phyloP scores from a whole-genome alignment of 2,888 invertebrate species.

The Tinea trinotella region DNA sequence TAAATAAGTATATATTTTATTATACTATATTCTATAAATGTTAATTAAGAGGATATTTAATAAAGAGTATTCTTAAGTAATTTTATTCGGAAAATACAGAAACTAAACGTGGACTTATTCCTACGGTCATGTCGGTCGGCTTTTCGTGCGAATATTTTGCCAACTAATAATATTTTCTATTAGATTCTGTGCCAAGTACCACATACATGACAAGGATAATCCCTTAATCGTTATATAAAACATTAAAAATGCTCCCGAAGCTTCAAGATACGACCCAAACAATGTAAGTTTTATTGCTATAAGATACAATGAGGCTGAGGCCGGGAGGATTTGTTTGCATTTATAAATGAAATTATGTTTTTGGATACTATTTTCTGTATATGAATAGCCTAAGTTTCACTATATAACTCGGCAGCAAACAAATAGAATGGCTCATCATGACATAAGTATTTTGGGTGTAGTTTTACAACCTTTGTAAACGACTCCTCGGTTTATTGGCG shows the following conservation, averaged over 20 bases:
- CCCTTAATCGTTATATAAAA: neutral
- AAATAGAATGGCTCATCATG: no score
- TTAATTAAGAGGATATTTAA: no score
- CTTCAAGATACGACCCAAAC: slow-evolving; percentile 60
- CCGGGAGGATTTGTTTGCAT: slow-evolving; percentile 1
- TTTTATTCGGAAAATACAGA: no score
- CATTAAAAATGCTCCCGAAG: slow-evolving; percentile 50
- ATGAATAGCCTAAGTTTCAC: neutral
- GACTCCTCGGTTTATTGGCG: no score
- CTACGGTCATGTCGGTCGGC: slow-evolving; percentile 40
- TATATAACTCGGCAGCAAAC: no score
- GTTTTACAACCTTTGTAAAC: no score
- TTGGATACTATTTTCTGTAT: neutral
- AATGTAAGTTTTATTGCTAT: slow-evolving; percentile 46
- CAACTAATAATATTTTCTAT: neutral
- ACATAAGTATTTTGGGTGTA: neutral
- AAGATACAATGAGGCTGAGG: neutral
- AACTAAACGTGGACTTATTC: slow-evolving; percentile 40
- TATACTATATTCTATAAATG: no score
- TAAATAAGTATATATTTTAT: no score
- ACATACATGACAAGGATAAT: neutral
- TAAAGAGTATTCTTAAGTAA: no score
- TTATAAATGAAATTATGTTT: slow-evolving; percentile 4
- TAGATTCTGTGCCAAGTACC: neutral
- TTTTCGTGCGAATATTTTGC: slow-evolving; percentile 39